Percentiles rank a stretch among this genome's conserved stretches.
phyloP scores from a whole-genome alignment of 2,797 vertebrate genomes.

The Coreius guichenoti region DNA sequence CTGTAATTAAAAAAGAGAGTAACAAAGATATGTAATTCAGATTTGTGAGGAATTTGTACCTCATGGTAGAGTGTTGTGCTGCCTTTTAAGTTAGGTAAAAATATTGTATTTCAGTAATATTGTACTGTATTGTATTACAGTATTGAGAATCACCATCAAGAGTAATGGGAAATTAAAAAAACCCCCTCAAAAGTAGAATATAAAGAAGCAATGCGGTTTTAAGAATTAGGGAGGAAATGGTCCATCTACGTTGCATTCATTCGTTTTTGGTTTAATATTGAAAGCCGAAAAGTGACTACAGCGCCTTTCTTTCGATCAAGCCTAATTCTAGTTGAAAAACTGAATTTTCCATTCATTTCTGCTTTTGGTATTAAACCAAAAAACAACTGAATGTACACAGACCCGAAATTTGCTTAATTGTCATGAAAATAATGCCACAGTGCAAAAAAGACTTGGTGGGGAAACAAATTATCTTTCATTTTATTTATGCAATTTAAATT shows the following conservation, averaged over 20 bases:
- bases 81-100: background rate
- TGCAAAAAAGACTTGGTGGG: background rate
- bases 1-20: too few relatives aligned
- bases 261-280: background rate
- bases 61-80: background rate
- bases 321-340: background rate
- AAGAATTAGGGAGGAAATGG: background rate
- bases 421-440: background rate
- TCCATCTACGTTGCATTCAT: background rate
- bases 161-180: background rate
- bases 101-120: background rate
- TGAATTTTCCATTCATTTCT: background rate
- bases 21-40: background rate
- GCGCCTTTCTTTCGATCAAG: background rate
- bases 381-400: background rate
- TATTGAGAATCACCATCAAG: background rate
- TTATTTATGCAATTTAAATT: background rate
- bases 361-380: background rate
- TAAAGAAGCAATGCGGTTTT: background rate
- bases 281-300: background rate
- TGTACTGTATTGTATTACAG: too few relatives aligned
- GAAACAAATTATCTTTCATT: background rate
- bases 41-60: background rate
- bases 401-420: background rate
- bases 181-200: background rate